Conservation (phyloP, 2,113 vertebrate genomes). For the Arothron firmamentum region DNA sequence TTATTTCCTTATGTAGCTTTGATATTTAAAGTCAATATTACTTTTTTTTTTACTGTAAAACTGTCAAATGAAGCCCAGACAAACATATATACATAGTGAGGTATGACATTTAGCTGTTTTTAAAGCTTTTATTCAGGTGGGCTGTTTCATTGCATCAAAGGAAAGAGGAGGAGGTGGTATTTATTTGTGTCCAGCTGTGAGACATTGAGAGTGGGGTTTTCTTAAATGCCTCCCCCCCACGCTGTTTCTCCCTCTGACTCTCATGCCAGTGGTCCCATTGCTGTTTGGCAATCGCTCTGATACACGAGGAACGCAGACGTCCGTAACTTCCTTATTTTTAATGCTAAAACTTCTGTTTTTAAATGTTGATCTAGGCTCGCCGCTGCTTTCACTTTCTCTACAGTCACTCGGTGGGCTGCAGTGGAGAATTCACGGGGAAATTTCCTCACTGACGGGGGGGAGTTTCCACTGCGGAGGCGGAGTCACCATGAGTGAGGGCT, state of each 20-base stretch:
- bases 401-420: neutral
- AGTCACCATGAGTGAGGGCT: constrained; percentile 9
- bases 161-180: constrained; percentile 38
- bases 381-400: constrained; percentile 58
- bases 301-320: neutral
- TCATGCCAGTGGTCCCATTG: neutral
- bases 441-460: constrained; percentile 33
- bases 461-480: constrained; percentile 65
- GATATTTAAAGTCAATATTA: neutral
- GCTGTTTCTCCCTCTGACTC: constrained; percentile 7
- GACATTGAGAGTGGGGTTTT: constrained; percentile 42
- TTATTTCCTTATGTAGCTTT: neutral
- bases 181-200: neutral
- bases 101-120: neutral
- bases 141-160: constrained; percentile 37
- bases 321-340: neutral
- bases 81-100: neutral
- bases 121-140: constrained; percentile 12
- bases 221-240: constrained; percentile 24
- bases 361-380: neutral
- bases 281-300: neutral
- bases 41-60: too few relatives aligned
- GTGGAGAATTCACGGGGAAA: constrained; percentile 52
- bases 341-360: constrained; percentile 4
- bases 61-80: neutral